Base-by-base conservation (phyloP, 2,113 vertebrate genomes). In the Connochaetes taurinus region DNA sequence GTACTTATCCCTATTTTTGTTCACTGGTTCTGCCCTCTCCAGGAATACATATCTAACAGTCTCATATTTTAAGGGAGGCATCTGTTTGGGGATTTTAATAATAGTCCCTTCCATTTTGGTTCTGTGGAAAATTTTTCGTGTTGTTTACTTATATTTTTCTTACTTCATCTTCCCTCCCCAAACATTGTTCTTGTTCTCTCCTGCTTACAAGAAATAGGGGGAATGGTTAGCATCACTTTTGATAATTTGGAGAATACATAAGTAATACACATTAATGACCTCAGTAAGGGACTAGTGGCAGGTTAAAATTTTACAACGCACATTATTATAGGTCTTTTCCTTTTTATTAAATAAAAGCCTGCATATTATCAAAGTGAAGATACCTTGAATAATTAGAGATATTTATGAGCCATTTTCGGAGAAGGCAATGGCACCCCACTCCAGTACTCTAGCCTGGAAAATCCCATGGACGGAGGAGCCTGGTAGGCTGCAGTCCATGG, bases 1-100 rank as follows among this genome's bases (percentile, higher is more conserved):
- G 2, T 40, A 21, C 27, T 67, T 47, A 58, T 0, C 6, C 6
- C 89, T 92, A 17, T 17, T 85, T 80, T 85, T 67, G 7, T 31
- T 19, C 7, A 25, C 19, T 31, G 13, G 13, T 81, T 95, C 36
- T 93, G 2, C 6, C 14, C 13, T 86, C 6, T 78, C 21, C 36
- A 76, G 6, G 16, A 94, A 86, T 40, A n/a, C 11, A 15, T 87
- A n/a, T 31, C 12, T 50, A 84, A 62, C 40, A 6, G 7, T 52
- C 5, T 78, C 0, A 14, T 31, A 55, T 71, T 89, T 91, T 45
- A 91, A 53, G 12, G 14, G 7, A 57, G 58, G 7, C 6, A 27
- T 11, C 10, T 7, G 10, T n/a, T 87, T 97, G 91, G 13, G 6
- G 10, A 55, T 92, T 90, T 96, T 60, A 62, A 81, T 88, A 71